Percentiles rank a stretch among this genome's conserved stretches.
phyloP scores from a whole-genome alignment of 2,113 vertebrate species.

The Pithys albifrons region DNA sequence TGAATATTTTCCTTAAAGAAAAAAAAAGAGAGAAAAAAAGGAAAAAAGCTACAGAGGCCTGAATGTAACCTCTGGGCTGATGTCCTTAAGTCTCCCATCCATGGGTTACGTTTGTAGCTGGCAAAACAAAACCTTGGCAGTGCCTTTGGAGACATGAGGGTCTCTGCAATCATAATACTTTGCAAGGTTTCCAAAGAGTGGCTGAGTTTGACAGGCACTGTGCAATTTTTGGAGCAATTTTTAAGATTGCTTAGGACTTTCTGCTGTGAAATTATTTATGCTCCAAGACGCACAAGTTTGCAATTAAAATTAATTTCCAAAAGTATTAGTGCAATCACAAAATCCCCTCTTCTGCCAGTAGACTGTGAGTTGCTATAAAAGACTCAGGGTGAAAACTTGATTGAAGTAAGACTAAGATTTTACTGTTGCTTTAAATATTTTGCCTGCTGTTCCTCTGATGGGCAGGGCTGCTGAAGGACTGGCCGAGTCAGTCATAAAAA shows the following conservation, averaged over 20 bases:
- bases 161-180: not conserved
- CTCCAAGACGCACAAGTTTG: not conserved
- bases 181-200: not conserved
- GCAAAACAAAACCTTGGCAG: not conserved
- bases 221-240: slow-evolving; percentile 15
- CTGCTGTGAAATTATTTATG: slow-evolving; percentile 2
- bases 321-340: not conserved
- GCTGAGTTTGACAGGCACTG: not conserved
- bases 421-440: slow-evolving; percentile 44
- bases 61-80: not conserved
- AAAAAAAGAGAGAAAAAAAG: not conserved
- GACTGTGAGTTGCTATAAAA: not conserved
- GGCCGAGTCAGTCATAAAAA: slow-evolving; percentile 53
- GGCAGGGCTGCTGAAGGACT: slow-evolving; percentile 53
- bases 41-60: not conserved
- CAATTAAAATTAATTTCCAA: not conserved
- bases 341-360: not conserved
- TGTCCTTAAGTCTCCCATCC: not conserved
- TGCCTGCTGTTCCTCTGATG: slow-evolving; percentile 52
- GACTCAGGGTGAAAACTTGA: not conserved
- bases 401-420: slow-evolving; percentile 4
- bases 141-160: not conserved
- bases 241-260: not conserved
- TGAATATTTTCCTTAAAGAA: not conserved
- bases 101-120: not conserved